Conservation (phyloP, 2,797 vertebrate species). For the Discoglossus pictus region DNA sequence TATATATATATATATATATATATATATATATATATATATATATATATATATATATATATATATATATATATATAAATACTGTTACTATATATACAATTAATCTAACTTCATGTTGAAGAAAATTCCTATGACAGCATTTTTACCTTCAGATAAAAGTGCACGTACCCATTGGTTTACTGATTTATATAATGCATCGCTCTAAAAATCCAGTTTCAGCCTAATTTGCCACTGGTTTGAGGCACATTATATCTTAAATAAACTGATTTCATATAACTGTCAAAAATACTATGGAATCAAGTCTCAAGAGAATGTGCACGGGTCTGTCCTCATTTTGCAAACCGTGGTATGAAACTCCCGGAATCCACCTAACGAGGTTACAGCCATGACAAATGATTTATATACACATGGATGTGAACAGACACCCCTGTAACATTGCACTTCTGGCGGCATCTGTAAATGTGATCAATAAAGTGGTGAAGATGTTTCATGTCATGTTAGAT, state of each 20-base stretch:
- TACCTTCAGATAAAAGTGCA: background rate
- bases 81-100: too few relatives aligned
- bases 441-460: slow-evolving; percentile 23
- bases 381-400: slow-evolving; percentile 45
- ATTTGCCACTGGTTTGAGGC: slow-evolving; percentile 24
- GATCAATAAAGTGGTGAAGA: slow-evolving; percentile 42
- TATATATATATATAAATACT: too few relatives aligned
- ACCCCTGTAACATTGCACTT: slow-evolving; percentile 34
- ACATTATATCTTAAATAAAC: slow-evolving; percentile 33
- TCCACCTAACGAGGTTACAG: slow-evolving; percentile 41
- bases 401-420: slow-evolving; percentile 30
- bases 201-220: slow-evolving; percentile 17
- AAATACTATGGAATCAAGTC: slow-evolving; percentile 34
- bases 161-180: slow-evolving; percentile 6
- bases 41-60: too few relatives aligned
- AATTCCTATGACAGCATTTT: too few relatives aligned
- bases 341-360: slow-evolving; percentile 12
- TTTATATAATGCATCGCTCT: background rate
- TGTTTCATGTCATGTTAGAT: slow-evolving; percentile 39
- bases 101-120: too few relatives aligned
- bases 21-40: too few relatives aligned
- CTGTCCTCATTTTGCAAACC: slow-evolving; percentile 5
- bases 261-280: slow-evolving; percentile 39
- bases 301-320: slow-evolving; percentile 7
- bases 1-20: too few relatives aligned